Evolutionary conservation across 2,888 invertebrate species (phyloP).

Genomic region (Magallana nippona): DNA sequence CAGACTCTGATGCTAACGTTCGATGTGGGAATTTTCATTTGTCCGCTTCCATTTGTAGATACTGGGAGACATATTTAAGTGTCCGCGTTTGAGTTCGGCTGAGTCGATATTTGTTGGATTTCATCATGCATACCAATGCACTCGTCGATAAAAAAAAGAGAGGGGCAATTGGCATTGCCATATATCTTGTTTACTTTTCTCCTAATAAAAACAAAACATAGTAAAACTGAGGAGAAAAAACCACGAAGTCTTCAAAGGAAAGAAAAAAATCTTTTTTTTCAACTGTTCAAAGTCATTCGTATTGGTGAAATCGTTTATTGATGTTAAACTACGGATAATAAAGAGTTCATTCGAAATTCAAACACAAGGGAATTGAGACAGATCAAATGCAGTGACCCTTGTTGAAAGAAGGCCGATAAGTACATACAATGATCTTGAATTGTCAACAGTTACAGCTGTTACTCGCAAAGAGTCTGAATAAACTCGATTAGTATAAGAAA

Average conservation of each 20-base stretch:
- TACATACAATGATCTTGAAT: background rate
- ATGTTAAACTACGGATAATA: background rate
- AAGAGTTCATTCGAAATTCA: background rate
- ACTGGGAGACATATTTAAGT: background rate
- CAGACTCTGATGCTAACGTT: too few species aligned
- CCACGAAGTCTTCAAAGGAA: background rate
- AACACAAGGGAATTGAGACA: background rate
- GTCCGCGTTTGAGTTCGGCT: conserved; percentile 2
- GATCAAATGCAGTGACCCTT: background rate
- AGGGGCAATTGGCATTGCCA: background rate
- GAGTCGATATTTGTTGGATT: background rate
- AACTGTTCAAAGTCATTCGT: background rate
- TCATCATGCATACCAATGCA: conserved; percentile 17
- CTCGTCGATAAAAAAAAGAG: background rate
- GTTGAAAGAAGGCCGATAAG: background rate
- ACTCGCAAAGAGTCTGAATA: background rate
- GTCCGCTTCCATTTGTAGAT: background rate
- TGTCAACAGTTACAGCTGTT: conserved; percentile 23
- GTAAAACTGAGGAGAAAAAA: too few species aligned
- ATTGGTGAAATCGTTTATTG: background rate
- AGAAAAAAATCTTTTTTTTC: background rate
- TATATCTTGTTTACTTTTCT: background rate
- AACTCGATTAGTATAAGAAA: background rate
- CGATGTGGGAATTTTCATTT: background rate
- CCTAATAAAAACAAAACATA: background rate